Conservation (phyloP, 2,113 vertebrate species). For the Ptilonorhynchus violaceus region DNA sequence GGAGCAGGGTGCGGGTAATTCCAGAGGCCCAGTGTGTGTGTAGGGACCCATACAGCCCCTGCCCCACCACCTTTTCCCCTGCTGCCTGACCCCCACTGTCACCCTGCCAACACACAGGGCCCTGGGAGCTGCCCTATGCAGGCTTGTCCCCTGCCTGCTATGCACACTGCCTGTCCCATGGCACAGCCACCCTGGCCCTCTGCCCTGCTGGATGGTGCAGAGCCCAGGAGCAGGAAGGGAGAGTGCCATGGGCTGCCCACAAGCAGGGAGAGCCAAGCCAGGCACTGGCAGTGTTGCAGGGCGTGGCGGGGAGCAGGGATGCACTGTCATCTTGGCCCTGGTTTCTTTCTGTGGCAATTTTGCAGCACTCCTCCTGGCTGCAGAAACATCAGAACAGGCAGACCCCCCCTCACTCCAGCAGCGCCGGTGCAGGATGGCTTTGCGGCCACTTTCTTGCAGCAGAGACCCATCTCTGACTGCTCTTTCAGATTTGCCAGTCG, state of each 20-base stretch:
- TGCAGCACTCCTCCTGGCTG: neutral
- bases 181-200: neutral
- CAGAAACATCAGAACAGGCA: neutral
- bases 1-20: neutral
- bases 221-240: neutral
- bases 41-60: neutral
- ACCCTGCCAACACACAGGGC: rapidly evolving
- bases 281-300: neutral
- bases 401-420: neutral
- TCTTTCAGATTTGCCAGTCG: neutral
- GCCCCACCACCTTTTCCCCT: neutral
- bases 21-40: neutral
- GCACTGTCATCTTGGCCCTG: neutral
- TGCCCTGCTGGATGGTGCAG: rapidly evolving
- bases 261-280: neutral
- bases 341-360: neutral
- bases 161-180: rapidly evolving
- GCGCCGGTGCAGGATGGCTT: neutral
- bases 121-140: neutral
- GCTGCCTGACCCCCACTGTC: neutral
- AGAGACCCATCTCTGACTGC: neutral
- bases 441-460: neutral
- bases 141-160: neutral
- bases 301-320: neutral
- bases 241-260: neutral